These are phyloP conservation scores for Ctenodactylus gundi DNA, from an alignment of 2,113 vertebrate genomes.

Conservation along the genomic window DNA sequence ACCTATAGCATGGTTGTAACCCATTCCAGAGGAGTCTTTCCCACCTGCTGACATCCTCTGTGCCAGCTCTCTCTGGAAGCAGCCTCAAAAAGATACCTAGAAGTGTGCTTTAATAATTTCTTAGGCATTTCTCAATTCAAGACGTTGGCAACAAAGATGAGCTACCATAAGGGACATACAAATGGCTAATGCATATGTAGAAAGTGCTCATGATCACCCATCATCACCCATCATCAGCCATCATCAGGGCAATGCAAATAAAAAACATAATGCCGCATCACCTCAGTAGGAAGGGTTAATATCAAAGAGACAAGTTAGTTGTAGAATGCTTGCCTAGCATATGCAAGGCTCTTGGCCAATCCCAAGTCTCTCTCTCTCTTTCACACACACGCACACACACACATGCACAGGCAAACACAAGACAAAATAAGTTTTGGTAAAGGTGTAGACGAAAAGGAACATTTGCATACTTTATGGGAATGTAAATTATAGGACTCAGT, in stretches of 20 bases:
- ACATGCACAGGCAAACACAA: background rate
- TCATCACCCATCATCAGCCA: background rate
- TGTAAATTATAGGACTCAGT: background rate
- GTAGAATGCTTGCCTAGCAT: background rate
- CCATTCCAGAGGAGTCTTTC: background rate
- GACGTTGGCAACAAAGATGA: background rate
- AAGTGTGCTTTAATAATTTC: background rate
- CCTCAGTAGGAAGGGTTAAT: background rate
- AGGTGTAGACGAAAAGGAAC: background rate
- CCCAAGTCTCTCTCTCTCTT: background rate
- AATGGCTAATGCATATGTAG: background rate
- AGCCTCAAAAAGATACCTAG: background rate
- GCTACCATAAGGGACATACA: background rate
- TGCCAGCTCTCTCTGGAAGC: background rate
- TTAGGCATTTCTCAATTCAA: background rate
- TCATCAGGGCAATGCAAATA: background rate
- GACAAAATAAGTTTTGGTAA: background rate
- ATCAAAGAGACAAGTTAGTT: background rate
- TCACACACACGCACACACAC: too few species aligned
- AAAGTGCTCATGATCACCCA: background rate
- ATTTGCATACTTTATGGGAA: background rate
- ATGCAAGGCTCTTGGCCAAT: background rate
- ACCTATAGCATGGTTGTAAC: too few species aligned
- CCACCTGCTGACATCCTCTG: background rate
- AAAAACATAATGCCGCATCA: background rate